A percentile compares a stretch with the other conserved stretches of the same genome.
phyloP scores from a whole-genome alignment of 2,113 vertebrate genomes.

The Phylloscopus trochilus region DNA sequence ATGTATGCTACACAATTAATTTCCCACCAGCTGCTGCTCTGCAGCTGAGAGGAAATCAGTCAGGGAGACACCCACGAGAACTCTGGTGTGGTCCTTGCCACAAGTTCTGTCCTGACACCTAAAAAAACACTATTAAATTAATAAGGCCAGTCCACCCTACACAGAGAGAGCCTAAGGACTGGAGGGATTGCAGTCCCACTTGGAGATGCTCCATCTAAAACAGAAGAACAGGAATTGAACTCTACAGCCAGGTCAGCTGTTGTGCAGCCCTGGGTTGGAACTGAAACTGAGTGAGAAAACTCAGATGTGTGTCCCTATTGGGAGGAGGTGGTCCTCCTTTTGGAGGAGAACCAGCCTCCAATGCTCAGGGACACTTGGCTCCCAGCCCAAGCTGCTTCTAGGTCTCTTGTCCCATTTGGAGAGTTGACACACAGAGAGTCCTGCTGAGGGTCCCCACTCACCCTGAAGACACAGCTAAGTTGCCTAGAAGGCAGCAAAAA shows the following conservation, averaged over 20 bases:
- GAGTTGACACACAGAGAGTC: not conserved
- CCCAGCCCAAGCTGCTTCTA: not conserved
- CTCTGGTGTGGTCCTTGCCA: not conserved
- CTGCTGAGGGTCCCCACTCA: not conserved
- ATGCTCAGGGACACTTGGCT: not conserved
- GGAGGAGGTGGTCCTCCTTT: not conserved
- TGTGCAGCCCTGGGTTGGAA: not conserved
- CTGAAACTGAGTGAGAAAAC: not conserved
- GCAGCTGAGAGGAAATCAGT: not conserved
- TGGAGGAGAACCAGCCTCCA: not conserved
- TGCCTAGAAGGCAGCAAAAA: not conserved
- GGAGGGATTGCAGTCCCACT: not conserved
- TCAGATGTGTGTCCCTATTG: fast-evolving
- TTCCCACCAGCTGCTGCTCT: not conserved
- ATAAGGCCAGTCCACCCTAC: not conserved
- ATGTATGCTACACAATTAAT: not conserved
- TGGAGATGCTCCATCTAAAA: not conserved
- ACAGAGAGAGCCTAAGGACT: not conserved
- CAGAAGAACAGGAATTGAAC: not conserved
- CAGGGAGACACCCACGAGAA: not conserved
- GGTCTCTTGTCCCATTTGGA: not conserved
- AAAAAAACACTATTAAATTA: not conserved
- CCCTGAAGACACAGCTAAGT: not conserved
- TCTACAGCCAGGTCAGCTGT: not conserved
- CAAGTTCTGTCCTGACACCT: not conserved